phyloP scores from a whole-genome alignment of 2,888 invertebrate species.

The Furcula furcula region DNA sequence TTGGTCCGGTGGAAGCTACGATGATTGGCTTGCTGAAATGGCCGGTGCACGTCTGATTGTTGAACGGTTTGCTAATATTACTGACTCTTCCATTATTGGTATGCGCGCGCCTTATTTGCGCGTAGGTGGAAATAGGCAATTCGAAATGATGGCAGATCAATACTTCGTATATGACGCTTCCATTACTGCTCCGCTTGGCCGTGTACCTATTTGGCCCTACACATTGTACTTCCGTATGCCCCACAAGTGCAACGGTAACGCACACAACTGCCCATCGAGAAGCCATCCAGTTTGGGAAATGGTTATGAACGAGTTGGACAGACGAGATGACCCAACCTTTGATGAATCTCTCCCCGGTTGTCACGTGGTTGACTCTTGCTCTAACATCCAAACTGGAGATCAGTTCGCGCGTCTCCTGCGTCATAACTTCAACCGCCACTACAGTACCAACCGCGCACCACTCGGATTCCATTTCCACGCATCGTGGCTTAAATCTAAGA shows the following conservation, averaged over 20 bases:
- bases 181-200: slow-evolving; percentile 93
- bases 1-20: slow-evolving; percentile 93
- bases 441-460: slow-evolving; percentile 95
- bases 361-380: slow-evolving; percentile 97
- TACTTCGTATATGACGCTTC: slow-evolving; percentile 97
- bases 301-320: slow-evolving; percentile 97
- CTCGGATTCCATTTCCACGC: slow-evolving; percentile 96
- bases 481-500: slow-evolving; percentile 96
- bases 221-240: slow-evolving; percentile 98
- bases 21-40: slow-evolving; percentile 97
- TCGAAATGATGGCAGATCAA: slow-evolving; percentile 98
- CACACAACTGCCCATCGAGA: slow-evolving; percentile 94
- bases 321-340: slow-evolving; percentile 96
- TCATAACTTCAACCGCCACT: slow-evolving; percentile 97
- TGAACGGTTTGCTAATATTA: slow-evolving; percentile 95
- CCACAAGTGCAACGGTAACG: slow-evolving; percentile 96
- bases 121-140: slow-evolving; percentile 96
- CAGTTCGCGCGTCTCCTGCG: slow-evolving; percentile 94
- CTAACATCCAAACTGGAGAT: slow-evolving; percentile 94
- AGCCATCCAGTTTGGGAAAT: slow-evolving; percentile 98
- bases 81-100: slow-evolving; percentile 94
- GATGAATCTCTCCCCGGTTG: slow-evolving; percentile 97
- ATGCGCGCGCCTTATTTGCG: slow-evolving; percentile 93
- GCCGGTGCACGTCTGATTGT: slow-evolving; percentile 93
- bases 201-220: slow-evolving; percentile 98